phyloP scores from a whole-genome alignment of 2,888 invertebrate species.

The Papilio gigon region DNA sequence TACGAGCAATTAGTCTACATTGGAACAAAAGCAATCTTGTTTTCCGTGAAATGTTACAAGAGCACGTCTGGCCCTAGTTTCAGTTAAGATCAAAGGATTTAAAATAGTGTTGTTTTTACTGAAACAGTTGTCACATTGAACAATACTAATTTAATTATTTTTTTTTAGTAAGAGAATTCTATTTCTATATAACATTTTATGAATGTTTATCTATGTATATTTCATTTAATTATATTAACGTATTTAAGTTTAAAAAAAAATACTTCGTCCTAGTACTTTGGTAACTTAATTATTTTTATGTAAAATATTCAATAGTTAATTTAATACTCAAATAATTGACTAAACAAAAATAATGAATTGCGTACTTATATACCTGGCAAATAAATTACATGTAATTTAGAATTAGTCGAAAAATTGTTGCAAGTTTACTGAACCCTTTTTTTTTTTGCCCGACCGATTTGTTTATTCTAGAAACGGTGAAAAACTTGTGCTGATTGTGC shows the following conservation, averaged over 20 bases:
- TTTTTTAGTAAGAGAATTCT: no score
- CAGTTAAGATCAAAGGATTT: constrained; percentile 2
- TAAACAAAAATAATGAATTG: no score
- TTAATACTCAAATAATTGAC: no score
- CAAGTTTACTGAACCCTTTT: background rate
- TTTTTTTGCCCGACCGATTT: constrained; percentile 8
- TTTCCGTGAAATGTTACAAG: constrained; percentile 1
- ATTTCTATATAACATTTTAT: no score
- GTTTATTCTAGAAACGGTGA: background rate
- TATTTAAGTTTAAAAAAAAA: no score
- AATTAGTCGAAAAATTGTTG: background rate
- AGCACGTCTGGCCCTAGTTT: background rate
- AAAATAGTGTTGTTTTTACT: background rate
- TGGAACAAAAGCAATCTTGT: constrained; percentile 10
- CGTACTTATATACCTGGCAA: no score
- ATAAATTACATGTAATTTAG: no score
- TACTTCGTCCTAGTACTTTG: no score
- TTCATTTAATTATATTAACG: no score
- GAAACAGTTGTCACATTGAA: background rate
- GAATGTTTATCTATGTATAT: no score
- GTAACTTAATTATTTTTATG: no score
- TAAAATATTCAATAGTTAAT: no score
- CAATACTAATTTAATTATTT: background rate
- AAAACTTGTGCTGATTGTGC: constrained; percentile 5
- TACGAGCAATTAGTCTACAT: background rate